Evolutionary conservation across 2,888 invertebrate genomes (phyloP).

Genomic region (Periphyllus acericola): DNA sequence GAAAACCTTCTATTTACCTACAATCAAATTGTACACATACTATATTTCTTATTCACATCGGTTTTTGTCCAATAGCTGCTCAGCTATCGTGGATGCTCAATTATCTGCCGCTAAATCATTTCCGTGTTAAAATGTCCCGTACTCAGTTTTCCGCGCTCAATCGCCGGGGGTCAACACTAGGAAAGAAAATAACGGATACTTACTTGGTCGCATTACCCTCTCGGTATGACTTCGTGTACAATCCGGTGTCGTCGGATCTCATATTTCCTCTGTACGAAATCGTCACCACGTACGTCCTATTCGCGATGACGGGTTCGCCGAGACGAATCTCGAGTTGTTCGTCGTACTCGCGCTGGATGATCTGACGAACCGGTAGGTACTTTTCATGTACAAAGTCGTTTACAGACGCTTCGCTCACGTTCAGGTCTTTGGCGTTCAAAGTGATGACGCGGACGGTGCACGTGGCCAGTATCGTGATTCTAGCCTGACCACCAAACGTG

Average conservation of each 20-base stretch:
- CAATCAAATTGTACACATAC: too few species aligned
- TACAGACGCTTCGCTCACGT: background rate
- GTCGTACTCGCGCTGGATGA: background rate
- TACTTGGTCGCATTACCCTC: background rate
- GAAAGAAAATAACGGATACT: background rate
- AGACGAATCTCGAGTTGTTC: background rate
- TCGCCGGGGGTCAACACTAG: too few species aligned
- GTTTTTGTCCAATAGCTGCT: too few species aligned
- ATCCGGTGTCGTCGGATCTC: conserved; percentile 58
- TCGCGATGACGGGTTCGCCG: background rate
- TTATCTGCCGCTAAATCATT: too few species aligned
- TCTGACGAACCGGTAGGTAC: background rate
- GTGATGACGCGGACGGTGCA: background rate
- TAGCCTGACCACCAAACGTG: background rate
- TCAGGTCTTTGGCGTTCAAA: background rate
- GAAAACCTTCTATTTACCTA: too few species aligned
- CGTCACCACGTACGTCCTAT: conserved; percentile 32
- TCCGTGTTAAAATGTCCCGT: too few species aligned
- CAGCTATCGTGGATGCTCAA: too few species aligned
- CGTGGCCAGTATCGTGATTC: background rate
- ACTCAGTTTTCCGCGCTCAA: too few species aligned
- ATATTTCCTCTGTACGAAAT: conserved; percentile 55
- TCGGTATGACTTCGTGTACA: conserved; percentile 60
- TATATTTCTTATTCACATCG: too few species aligned
- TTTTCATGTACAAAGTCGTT: background rate